A percentile compares a stretch with the other conserved stretches of the same genome.
These are phyloP conservation scores for Notodonta ziczac DNA, from an alignment of 2,888 invertebrate species.

Conservation along the genomic window DNA sequence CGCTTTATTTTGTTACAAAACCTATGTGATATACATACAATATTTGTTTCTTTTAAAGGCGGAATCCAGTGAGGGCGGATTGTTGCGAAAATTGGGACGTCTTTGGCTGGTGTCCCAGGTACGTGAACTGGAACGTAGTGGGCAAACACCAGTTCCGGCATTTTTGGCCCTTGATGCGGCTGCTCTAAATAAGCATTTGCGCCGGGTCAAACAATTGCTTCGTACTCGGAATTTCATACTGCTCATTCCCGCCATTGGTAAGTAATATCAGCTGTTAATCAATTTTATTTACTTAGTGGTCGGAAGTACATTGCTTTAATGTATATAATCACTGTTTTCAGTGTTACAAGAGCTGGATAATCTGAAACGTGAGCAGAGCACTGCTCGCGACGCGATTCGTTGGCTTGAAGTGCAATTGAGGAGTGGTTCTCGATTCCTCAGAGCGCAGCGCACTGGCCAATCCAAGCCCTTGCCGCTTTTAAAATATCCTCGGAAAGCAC, in stretches of 20 bases:
- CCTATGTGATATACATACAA: neutral
- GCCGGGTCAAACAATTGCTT: conserved; percentile 92
- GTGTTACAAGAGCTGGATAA: conserved; percentile 95
- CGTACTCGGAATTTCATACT: conserved; percentile 93
- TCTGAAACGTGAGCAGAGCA: conserved; percentile 92
- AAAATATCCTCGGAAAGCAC: conserved; percentile 73
- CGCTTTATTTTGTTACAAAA: neutral
- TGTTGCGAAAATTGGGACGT: conserved; percentile 94
- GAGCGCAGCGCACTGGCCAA: conserved; percentile 94
- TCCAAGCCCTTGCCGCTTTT: conserved; percentile 87
- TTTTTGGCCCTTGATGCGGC: conserved; percentile 95
- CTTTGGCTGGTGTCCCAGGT: conserved; percentile 96
- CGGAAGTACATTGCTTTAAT: neutral
- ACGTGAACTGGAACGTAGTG: conserved; percentile 91
- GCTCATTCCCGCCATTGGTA: conserved; percentile 94
- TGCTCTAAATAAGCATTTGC: conserved; percentile 90
- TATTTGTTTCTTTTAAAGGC: conserved; percentile 34
- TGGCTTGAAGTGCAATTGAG: conserved; percentile 96
- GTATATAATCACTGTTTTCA: conserved; percentile 63
- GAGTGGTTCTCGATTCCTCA: conserved; percentile 93
- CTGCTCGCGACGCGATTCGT: conserved; percentile 95
- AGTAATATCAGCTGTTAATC: conserved; percentile 46
- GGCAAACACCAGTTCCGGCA: conserved; percentile 87
- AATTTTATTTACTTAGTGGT: neutral
- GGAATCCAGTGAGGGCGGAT: conserved; percentile 74